phyloP scores from a whole-genome alignment of 2,888 invertebrate species.

The Congeria kusceri region DNA sequence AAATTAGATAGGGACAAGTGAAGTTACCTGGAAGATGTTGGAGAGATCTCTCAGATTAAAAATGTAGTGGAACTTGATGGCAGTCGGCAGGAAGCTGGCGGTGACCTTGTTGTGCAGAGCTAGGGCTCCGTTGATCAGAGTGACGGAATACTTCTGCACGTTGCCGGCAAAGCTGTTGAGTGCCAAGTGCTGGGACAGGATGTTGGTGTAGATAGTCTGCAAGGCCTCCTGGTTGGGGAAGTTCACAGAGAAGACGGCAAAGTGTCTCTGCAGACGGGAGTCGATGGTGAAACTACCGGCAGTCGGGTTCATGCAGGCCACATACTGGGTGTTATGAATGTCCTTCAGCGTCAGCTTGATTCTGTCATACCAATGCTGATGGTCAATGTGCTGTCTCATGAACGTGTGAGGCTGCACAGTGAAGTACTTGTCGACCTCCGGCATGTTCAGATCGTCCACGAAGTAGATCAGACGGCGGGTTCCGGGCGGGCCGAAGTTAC shows the following conservation, averaged over 20 bases:
- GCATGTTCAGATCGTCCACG: conserved; percentile 99
- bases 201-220: conserved; percentile 94
- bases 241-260: conserved; percentile 88
- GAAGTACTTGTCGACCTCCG: conserved; percentile 96
- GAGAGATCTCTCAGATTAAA: conserved; percentile 98
- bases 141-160: conserved; percentile 90
- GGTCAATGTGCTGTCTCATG: conserved; percentile 97
- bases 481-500: conserved; percentile 98
- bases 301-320: conserved; percentile 99
- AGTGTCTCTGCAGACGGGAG: conserved; percentile 90
- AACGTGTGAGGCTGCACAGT: conserved; percentile 98
- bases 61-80: conserved; percentile 98
- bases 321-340: conserved; percentile 98
- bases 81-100: conserved; percentile 96
- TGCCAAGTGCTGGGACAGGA: conserved; percentile 88
- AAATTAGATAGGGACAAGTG: no score
- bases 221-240: conserved; percentile 94
- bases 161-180: conserved; percentile 92
- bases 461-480: conserved; percentile 97
- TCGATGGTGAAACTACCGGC: conserved; percentile 99
- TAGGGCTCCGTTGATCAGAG: conserved; percentile 93
- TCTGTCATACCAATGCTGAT: conserved; percentile 98
- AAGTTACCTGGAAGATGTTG: conserved; percentile 95
- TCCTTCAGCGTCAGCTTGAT: conserved; percentile 95
- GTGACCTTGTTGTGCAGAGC: conserved; percentile 94